Base-by-base conservation (phyloP, 2,797 vertebrate species). In the Brotula barbata region DNA sequence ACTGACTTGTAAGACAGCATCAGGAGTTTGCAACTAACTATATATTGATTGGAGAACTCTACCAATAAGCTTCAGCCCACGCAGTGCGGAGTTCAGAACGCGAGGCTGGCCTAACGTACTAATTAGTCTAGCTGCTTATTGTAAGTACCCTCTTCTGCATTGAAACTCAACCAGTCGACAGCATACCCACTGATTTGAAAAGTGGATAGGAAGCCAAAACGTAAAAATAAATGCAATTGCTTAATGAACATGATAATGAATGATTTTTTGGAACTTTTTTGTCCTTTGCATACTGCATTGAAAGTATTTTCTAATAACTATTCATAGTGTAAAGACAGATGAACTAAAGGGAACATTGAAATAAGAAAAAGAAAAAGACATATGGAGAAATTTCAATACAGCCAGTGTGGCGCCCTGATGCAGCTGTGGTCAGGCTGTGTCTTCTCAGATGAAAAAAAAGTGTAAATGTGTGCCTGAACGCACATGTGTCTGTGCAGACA, bases 31-130 rank as follows among this genome's bases (percentile, higher is more conserved):
- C 20, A 58, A 56, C 50, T 8, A 45, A 64, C 51, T 21, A 37
- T 0, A 1, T 47, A 84, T 85, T 20, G 85, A 90, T 81, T 12
- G 37, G 45, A 57, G 52, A 79, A 64, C 56, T 73, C 59, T 68
- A 23, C 65, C 67, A 75, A 82, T 69, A 59, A 78, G 74, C 53
- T 31, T 60, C 81, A 66, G 79, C 86, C 84, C 77, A 87, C 81
- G 66, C 75, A 17, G 42, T 15, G 56, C 28, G 15, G 12, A 68
- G 52, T 1, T 37, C 58, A 45, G 51, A 74, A 65, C 46, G 34
- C 15, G 37, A 77, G 63, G 48, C 73, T 28, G 40, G 69, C 73
- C 47, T 34, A 33, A 72, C 6, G 53, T 31, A 59, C 80, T 79
- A 87, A 88, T 89, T 85, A 86, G 74, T 46, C n/a, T 25, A 15